Base-by-base conservation (phyloP, 37 sponge, comb jelly and placozoan species). In the Beroe ovata region DNA sequence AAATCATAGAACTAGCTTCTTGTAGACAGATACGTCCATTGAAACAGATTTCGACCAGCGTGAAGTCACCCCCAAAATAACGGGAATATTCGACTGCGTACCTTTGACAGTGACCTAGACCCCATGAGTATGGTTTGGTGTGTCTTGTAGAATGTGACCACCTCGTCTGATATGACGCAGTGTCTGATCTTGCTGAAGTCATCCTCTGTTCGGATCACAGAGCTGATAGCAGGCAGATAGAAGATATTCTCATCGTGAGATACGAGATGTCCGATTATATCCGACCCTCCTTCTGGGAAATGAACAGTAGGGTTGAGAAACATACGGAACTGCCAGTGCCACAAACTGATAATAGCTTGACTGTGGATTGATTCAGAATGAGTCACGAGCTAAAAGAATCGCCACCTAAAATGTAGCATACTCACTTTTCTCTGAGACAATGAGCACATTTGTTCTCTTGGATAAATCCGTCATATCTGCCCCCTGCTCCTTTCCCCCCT, bases 371-470 rank as follows among this genome's bases (percentile, higher is more conserved):
- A n/a, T n/a, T n/a, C n/a, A n/a, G n/a, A n/a, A n/a, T n/a, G n/a
- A n/a, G n/a, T n/a, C n/a, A n/a, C n/a, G n/a, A n/a, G n/a, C n/a
- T n/a, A n/a, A n/a, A n/a, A n/a, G n/a, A n/a, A n/a, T n/a, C n/a
- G n/a, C n/a, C n/a, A n/a, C n/a, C n/a, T n/a, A n/a, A n/a, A n/a
- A n/a, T n/a, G n/a, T n/a, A n/a, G n/a, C n/a, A 77, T 41, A 40
- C 84, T 40, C 41, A 77, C 84, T 37, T 40, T 77, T 77, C 47
- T 77, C 84, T 1, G 84, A 77, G 26, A 77, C 47, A 18, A 77
- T 42, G 3, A 77, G 26, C 16, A 77, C 38, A 20, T 77, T 42
- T 25, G 54, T 25, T 42, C 84, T 39, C 28, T 77, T 77, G 8
- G 54, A 26, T 21, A 77, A 54, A 42, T 77, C 84, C 1, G 33